Evolutionary conservation across 2,888 invertebrate species (phyloP), one percentile per base, ranked within the genome.

Genomic region (Erebia aethiops): DNA sequence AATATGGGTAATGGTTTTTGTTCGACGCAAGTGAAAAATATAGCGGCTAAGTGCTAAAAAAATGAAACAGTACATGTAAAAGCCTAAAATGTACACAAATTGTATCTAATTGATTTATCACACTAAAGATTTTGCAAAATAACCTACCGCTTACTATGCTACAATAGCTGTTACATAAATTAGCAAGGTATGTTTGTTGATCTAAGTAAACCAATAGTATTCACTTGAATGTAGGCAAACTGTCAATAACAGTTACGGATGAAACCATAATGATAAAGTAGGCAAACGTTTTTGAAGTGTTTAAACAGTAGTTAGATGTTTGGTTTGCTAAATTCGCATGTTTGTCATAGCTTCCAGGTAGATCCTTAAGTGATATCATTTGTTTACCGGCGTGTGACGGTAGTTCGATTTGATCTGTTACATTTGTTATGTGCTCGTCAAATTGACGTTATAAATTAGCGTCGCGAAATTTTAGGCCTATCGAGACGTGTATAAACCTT

Each of bases 171-270:
- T 57, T 57, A 26, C 13, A 54, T 21, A 64, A n/a, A 64, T 54
- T 11, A 16, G 41, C 54, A 41, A 54, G 16, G 41, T 16, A 11
- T 64, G 41, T 64, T 64, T 64, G 54, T 54, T 35, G 10, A 41
- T 41, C 41, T 41, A 35, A 35, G 35, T 35, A 64, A 64, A 64
- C 41, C 54, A 64, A 64, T 16, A 64, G 52, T 13, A 64, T 64
- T 54, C 54, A 54, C 54, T 18, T 41, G 11, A 64, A 54, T 16
- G 54, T 11, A 16, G 10, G 52, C 41, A 41, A 35, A 64, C 13
- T 35, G 61, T 61, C 61, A 61, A 61, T 46, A 60, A 16, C 16
- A 21, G 21, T 2, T 49, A 14, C 49, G 62, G 21, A 62, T 49
- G 35, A 49, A 46, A 49, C 46, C 49, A 21, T 49, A 46, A 61